These are phyloP conservation scores for Sandelia bainsii DNA, from an alignment of 2,797 vertebrate genomes.

Conservation along the genomic window DNA sequence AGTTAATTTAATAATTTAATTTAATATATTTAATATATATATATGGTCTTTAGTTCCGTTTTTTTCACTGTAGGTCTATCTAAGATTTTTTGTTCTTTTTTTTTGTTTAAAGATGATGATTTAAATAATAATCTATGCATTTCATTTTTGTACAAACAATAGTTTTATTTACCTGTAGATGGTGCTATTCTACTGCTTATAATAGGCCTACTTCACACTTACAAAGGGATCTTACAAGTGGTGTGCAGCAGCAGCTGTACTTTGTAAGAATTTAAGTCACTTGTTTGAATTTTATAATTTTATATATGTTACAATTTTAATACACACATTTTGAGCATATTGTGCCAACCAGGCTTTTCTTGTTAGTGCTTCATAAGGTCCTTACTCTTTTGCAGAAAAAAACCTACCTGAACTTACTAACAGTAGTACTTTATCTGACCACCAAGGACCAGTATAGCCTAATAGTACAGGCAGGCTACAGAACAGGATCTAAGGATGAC, in stretches of 20 bases:
- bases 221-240: not conserved
- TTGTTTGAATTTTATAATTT: not conserved
- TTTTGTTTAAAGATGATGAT: not conserved
- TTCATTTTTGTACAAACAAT: not conserved
- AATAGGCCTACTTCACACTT: not conserved
- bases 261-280: not conserved
- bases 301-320: not conserved
- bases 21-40: too few species aligned
- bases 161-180: constrained; percentile 1
- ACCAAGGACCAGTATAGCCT: constrained; percentile 59
- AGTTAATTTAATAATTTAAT: too few species aligned
- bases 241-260: not conserved
- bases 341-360: not conserved
- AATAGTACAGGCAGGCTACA: constrained; percentile 1
- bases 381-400: not conserved
- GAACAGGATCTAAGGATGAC: not conserved
- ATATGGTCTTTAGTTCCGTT: too few species aligned
- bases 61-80: not conserved
- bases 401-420: not conserved
- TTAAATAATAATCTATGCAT: not conserved
- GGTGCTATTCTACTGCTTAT: not conserved
- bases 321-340: not conserved
- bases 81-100: not conserved
- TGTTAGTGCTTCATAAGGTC: not conserved
- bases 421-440: constrained; percentile 61